A percentile compares a stretch with the other conserved stretches of the same genome.
These are phyloP conservation scores for Synanthedon myopaeformis DNA, from an alignment of 2,888 invertebrate genomes.

Conservation along the genomic window DNA sequence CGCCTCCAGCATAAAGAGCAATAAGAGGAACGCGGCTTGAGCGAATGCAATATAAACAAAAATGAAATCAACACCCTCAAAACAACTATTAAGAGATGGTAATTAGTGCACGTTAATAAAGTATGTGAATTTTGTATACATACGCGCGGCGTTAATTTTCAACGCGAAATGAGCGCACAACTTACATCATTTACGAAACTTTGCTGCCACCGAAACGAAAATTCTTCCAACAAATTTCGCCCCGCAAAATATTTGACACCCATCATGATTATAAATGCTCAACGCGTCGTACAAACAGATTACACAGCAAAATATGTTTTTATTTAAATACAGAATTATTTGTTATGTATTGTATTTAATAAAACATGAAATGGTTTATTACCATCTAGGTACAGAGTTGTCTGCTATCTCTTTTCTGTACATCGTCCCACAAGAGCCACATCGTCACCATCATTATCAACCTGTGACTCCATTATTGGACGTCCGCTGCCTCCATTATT, in stretches of 20 bases:
- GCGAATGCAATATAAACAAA: constrained; percentile 4
- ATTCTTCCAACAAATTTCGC: constrained; percentile 24
- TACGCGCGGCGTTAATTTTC: constrained; percentile 32
- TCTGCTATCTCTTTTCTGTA: too few relatives aligned
- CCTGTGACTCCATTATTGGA: too few relatives aligned
- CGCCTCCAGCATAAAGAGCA: not conserved
- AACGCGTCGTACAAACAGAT: not conserved
- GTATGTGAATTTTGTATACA: constrained; percentile 33
- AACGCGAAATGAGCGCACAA: constrained; percentile 35
- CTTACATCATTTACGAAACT: constrained; percentile 39
- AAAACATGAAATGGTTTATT: too few relatives aligned
- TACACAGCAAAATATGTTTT: not conserved
- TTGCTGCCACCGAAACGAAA: constrained; percentile 22
- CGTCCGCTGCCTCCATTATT: too few relatives aligned
- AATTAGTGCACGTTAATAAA: constrained; percentile 22
- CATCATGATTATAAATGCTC: constrained; percentile 13
- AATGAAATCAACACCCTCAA: constrained; percentile 5
- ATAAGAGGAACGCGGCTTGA: not conserved
- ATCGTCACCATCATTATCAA: too few relatives aligned
- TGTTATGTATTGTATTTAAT: too few relatives aligned
- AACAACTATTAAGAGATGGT: constrained; percentile 12
- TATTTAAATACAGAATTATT: too few relatives aligned
- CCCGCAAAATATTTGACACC: constrained; percentile 34
- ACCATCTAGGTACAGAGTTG: too few relatives aligned
- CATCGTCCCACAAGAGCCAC: too few relatives aligned